Evolutionary conservation across 2,888 invertebrate genomes (phyloP), one percentile per base, ranked within the genome.

Genomic region (Tetrapedia diversipes): DNA sequence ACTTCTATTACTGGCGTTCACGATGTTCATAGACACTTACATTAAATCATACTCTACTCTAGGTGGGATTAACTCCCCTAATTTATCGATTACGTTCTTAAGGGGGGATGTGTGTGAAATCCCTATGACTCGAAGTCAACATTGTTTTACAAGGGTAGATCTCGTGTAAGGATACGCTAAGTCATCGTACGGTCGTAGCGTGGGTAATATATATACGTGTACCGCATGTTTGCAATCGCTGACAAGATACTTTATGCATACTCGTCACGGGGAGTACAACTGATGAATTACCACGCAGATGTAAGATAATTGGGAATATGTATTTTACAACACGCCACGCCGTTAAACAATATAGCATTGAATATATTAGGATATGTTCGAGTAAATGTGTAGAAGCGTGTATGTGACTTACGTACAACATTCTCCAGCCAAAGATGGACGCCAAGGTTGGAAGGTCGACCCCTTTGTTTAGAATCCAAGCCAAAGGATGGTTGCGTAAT

Each of bases 21-120:
- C 24, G 32, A 60, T 63, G 51, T 60, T 24, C 34, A 51, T 39
- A 59, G 57, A 43, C 60, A 59, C 70, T 80, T 74, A 69, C 63
- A 77, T 78, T 84, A 86, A 86, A 86, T 84, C 82, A 76, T 85
- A 82, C 80, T 77, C 64, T 61, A 65, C 45, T 56, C 63, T 54
- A 56, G 67, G 77, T 68, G 69, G 85, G 86, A 86, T 86, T 86
- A 86, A 76, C 80, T 76, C 85, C 86, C 86, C 86, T 86, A 85
- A 86, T 86, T 86, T 85, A 85, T 85, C 77, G 84, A 83, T 82
- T 86, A 75, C 56, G 39, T 54, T 68, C 51, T 66, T 57, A 56
- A 68, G 51, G 45, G 29, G 41, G 67, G 69, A n/a, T n/a, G n/a
- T 49, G 47, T 56, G 29, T 54, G 27, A 37, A 67, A 57, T 63